A percentile compares a stretch with the other conserved stretches of the same genome.
Evolutionary conservation across 2,113 vertebrate species (phyloP).

Genomic region (Pangasianodon hypophthalmus): DNA sequence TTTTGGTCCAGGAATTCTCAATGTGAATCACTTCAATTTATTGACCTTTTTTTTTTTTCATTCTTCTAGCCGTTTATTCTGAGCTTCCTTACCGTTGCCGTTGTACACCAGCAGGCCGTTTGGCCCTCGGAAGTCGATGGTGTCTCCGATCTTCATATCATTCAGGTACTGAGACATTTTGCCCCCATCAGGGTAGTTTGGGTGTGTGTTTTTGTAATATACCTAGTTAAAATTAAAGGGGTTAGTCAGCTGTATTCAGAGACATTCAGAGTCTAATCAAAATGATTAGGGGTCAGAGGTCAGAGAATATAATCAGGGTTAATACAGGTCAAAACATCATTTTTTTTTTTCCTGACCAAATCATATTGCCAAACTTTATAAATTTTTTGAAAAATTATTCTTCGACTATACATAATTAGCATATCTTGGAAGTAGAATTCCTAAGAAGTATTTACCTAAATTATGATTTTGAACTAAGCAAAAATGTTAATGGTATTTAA

Average conservation of each 20-base stretch:
- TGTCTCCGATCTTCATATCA: conserved; percentile 81
- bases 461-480: too few relatives aligned
- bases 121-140: conserved; percentile 87
- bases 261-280: not conserved
- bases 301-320: not conserved
- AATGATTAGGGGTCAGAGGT: not conserved
- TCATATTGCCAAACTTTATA: not conserved
- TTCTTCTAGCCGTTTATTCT: not conserved
- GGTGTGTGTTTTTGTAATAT: conserved; percentile 84
- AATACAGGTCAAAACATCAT: not conserved
- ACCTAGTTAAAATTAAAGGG: conserved; percentile 69
- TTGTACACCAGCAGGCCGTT: conserved; percentile 84
- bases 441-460: not conserved
- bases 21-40: not conserved
- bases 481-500: too few relatives aligned
- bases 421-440: not conserved
- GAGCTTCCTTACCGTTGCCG: conserved; percentile 73
- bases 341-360: not conserved
- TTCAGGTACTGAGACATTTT: conserved; percentile 92
- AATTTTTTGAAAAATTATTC: too few relatives aligned
- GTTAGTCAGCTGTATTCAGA: not conserved
- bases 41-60: not conserved
- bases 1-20: not conserved
- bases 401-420: too few relatives aligned
- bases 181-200: conserved; percentile 84